These are phyloP conservation scores for Torymus auratus DNA, from an alignment of 2,888 invertebrate species.

Conservation along the genomic window DNA sequence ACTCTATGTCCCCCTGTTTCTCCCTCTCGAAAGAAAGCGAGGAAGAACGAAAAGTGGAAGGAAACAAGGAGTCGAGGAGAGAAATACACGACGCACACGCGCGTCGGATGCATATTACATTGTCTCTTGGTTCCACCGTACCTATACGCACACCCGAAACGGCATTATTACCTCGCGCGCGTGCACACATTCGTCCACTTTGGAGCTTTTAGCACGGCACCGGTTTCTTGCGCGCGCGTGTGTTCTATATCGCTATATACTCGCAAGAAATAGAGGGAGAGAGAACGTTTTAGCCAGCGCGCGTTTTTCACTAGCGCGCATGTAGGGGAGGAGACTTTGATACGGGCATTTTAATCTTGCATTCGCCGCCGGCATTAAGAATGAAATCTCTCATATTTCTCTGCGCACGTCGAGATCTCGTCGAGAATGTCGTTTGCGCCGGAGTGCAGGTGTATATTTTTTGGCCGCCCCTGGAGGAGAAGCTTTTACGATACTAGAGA, in stretches of 20 bases:
- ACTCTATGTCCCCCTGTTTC: background rate
- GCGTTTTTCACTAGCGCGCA: constrained; percentile 20
- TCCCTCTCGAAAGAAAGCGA: constrained; percentile 20
- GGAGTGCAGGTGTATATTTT: background rate
- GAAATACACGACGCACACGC: constrained; percentile 28
- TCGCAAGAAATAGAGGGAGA: too few relatives aligned
- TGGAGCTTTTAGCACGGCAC: constrained; percentile 38
- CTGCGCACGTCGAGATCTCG: background rate
- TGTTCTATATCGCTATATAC: too few relatives aligned
- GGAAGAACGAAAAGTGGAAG: too few relatives aligned
- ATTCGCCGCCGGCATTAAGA: constrained; percentile 6
- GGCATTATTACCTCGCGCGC: constrained; percentile 13
- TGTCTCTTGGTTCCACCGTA: background rate
- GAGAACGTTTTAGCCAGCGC: background rate
- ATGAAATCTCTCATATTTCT: constrained; percentile 13
- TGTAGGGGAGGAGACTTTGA: constrained; percentile 10
- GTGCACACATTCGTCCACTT: constrained; percentile 13
- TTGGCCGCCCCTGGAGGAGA: too few relatives aligned
- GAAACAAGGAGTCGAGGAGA: constrained; percentile 1
- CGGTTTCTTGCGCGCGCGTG: background rate
- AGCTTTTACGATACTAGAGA: too few relatives aligned
- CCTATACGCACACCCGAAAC: background rate
- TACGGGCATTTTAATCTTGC: constrained; percentile 48
- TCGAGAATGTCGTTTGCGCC: background rate
- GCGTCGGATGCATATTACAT: constrained; percentile 52